These are phyloP conservation scores for Alloplasta piceator DNA, from an alignment of 2,888 invertebrate species.

Conservation along the genomic window DNA sequence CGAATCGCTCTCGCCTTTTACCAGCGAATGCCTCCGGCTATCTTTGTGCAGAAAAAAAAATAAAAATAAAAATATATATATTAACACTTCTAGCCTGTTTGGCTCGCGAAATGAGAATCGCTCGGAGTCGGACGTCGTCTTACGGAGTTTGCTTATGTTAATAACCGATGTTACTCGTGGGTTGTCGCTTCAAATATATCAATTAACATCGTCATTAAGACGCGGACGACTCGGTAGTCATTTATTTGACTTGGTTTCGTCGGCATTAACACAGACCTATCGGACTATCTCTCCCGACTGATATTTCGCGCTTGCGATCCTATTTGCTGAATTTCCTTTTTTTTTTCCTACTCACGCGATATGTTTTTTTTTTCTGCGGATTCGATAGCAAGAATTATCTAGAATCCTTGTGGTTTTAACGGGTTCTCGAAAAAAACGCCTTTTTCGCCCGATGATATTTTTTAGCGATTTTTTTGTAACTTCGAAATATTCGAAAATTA, in stretches of 20 bases:
- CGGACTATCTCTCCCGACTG: neutral
- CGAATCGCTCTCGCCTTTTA: slow-evolving; percentile 39
- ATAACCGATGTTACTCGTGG: slow-evolving; percentile 72
- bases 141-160: slow-evolving; percentile 81
- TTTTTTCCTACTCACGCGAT: neutral
- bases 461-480: too few relatives aligned
- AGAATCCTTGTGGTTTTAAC: too few relatives aligned
- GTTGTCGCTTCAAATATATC: slow-evolving; percentile 80
- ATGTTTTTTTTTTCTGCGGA: too few relatives aligned
- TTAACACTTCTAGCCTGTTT: slow-evolving; percentile 79
- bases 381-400: too few relatives aligned
- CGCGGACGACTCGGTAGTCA: slow-evolving; percentile 32
- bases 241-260: slow-evolving; percentile 34
- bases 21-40: slow-evolving; percentile 48
- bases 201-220: slow-evolving; percentile 82
- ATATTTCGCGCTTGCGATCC: neutral
- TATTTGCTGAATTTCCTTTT: neutral
- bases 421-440: too few relatives aligned
- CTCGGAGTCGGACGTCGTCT: slow-evolving; percentile 69
- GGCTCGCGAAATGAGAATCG: slow-evolving; percentile 71
- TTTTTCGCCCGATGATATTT: too few relatives aligned
- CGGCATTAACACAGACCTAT: slow-evolving; percentile 1
- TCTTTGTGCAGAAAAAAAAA: slow-evolving; percentile 70
- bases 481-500: too few relatives aligned
- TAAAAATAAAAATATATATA: slow-evolving; percentile 51